Base-by-base conservation (phyloP, 2,113 vertebrate species). In the Sinocyclocheilus anshuiensis region DNA sequence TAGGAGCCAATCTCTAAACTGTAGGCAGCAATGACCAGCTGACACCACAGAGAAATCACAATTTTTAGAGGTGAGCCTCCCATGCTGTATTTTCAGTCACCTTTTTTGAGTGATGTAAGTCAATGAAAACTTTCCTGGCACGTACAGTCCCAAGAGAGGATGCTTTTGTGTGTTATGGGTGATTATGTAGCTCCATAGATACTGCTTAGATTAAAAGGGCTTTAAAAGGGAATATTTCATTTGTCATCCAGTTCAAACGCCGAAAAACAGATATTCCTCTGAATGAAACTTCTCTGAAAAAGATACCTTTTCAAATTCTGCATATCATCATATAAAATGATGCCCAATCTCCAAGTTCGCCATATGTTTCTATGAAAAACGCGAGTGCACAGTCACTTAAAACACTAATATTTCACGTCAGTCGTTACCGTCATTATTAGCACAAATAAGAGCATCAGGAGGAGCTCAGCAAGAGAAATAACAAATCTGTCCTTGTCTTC, bases 1-100 rank as follows among this genome's bases (percentile, higher is more conserved):
- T 97, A 96, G 57, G 95, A 95, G 78, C 94, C 95, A 20, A 98
- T 97, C 91, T 97, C 98, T 90, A 97, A 93, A 75, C 94, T 94
- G 89, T 92, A 94, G 84, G 94, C 93, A 26, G 93, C 92, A 71
- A 93, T 91, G 85, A 95, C 92, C 87, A 97, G 93, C 91, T 94
- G 94, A 91, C 95, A 94, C 93, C 96, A 95, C 53, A 96, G 90
- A 39, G 91, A 90, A 83, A 94, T 86, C 85, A 80, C 86, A 74
- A 92, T 87, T 90, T 92, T 93, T 83, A 94, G 33, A 85, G 92
- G 89, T 78, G 90, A 91, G 26, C 91, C 90, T 78, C 93, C 93
- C 94, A 94, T 92, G 86, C 87, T 93, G 89, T 89, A 69, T 90
- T 88, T 88, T 76, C 50, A 57, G 83, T 84, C 36, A 36, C 26